A percentile compares a stretch with the other conserved stretches of the same genome.
phyloP scores from a whole-genome alignment of 2,113 vertebrate species.

The Eptesicus fuscus region DNA sequence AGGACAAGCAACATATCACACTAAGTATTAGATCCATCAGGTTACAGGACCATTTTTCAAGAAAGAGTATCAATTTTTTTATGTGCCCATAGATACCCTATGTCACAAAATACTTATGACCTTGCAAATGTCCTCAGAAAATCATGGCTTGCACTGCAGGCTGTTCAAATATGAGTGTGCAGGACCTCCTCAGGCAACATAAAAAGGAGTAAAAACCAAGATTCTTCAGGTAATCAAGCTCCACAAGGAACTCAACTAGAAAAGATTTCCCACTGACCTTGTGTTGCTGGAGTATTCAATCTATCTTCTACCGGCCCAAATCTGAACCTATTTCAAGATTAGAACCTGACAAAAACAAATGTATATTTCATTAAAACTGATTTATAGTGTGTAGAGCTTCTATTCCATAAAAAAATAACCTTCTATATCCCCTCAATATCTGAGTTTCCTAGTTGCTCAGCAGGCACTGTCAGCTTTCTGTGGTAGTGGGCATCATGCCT shows the following conservation, averaged over 20 bases:
- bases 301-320: background rate
- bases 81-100: background rate
- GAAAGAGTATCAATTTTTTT: background rate
- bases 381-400: background rate
- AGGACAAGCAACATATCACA: background rate
- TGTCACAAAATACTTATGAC: background rate
- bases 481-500: background rate
- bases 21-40: background rate
- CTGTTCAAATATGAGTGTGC: background rate
- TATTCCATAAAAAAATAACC: background rate
- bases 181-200: background rate
- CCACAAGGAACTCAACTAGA: background rate
- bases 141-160: background rate
- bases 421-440: background rate
- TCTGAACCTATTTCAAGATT: background rate
- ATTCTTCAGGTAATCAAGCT: background rate
- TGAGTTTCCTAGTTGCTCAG: background rate
- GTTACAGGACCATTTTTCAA: background rate
- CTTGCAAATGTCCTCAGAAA: background rate
- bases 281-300: background rate
- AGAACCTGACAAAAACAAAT: background rate
- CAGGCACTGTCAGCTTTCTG: background rate
- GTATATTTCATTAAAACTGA: slow-evolving; percentile 4
- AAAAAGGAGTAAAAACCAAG: background rate
- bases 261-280: background rate